Conservation (phyloP, 2,888 invertebrate species). For the Apomyelois bistriatella region DNA sequence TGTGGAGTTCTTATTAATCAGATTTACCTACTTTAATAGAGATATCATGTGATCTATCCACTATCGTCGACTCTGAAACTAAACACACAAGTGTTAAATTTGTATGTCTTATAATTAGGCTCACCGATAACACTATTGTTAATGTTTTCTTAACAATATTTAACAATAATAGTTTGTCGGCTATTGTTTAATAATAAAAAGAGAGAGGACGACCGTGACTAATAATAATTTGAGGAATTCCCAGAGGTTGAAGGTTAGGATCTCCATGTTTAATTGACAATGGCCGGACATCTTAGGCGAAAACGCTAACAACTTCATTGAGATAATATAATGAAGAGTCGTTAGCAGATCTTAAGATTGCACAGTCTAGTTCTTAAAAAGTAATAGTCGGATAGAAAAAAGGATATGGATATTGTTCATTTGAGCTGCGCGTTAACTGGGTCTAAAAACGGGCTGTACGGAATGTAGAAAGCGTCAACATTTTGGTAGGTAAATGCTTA, state of each 20-base stretch:
- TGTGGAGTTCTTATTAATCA: background rate
- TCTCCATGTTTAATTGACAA: slow-evolving; percentile 8
- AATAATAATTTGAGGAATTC: slow-evolving; percentile 13
- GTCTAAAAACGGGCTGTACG: too few species aligned
- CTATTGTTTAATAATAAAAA: slow-evolving; percentile 16
- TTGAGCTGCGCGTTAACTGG: too few species aligned
- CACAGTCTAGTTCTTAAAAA: background rate
- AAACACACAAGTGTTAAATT: background rate
- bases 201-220: slow-evolving; percentile 17
- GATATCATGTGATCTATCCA: background rate
- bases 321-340: background rate
- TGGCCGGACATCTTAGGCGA: slow-evolving; percentile 2
- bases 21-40: slow-evolving; percentile 11
- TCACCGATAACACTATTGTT: slow-evolving; percentile 7
- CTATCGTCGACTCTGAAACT: background rate
- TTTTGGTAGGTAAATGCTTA: too few species aligned
- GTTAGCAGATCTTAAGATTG: background rate
- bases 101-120: background rate
- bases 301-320: slow-evolving; percentile 1
- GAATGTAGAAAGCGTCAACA: too few species aligned
- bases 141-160: slow-evolving; percentile 21
- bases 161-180: slow-evolving; percentile 21
- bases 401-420: too few species aligned
- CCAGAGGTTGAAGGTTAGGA: slow-evolving; percentile 13
- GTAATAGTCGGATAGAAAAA: background rate